Base-by-base conservation (phyloP, 1,140 invertebrate species). In the Drosophila mojavensis region DNA sequence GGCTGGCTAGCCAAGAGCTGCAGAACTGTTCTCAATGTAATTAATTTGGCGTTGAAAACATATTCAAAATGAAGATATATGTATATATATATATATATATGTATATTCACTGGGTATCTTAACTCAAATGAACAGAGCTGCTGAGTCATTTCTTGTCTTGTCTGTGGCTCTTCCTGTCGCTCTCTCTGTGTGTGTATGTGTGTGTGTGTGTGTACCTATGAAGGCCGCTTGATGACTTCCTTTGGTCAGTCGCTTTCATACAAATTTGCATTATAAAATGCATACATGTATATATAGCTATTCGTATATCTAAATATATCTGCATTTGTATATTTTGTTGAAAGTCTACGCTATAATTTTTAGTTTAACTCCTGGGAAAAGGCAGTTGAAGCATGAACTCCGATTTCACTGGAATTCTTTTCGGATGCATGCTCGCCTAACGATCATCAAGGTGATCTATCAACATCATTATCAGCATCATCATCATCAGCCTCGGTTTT, bases 361-460 rank as follows among this genome's bases (percentile, higher is more conserved):
- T 15, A 41, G 41, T 39, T 39, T 11, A 11, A 11, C 61, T 83
- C 84, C 77, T 89, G 83, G 65, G 84, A 88, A 88, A 88, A 75
- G 68, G 76, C 60, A 84, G 78, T 62, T 68, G 71, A 85, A 78
- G 73, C 83, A 79, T 88, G 79, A 83, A 86, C 76, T 76, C 68
- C 68, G 48, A 79, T 83, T 88, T 88, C 77, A 2, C 48, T 78
- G 83, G 84, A 89, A 88, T 89, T 89, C 9, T 39, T 47, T 78
- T 62, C 60, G 41, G 59, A 50, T 70, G 51, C 54, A 24, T 55
- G 67, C 47, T 45, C 17, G 50, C 47, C 33, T 47, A 71, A 58
- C 45, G 64, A 74, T 77, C 62, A 77, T 73, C 66, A 65, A 73
- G 36, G 72, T 82, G 72, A 86, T 86, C 79, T 69, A 85, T 85